Evolutionary conservation across 2,888 invertebrate species (phyloP), one percentile per base, ranked within the genome.

Genomic region (Sycophila texana): DNA sequence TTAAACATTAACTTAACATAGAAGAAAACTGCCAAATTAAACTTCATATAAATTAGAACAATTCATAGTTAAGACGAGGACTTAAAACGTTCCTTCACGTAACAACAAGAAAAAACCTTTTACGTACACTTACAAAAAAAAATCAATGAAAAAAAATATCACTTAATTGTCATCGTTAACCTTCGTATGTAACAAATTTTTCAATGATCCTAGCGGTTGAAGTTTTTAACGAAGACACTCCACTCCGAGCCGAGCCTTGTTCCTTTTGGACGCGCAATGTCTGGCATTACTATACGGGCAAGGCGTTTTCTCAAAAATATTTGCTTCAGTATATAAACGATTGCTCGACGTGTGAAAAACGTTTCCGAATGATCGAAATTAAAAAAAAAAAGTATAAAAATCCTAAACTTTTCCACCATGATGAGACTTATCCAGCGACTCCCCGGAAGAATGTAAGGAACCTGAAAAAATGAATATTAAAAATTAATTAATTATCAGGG

Each of bases 401-500:
- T 82, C 78, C 86, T 88, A 90, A 74, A 85, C 86, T 85, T 89
- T 89, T 84, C 86, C 88, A 83, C 86, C 87, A 83, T 89, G 87
- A 85, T 89, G 86, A 77, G 85, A 84, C 80, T 89, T 89, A 80
- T 90, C 90, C 86, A 90, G 78, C 74, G 90, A 90, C 80, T 90
- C 90, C 82, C 89, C 88, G 49, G 90, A 90, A 83, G 90, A 90
- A 85, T 89, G 89, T 85, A 90, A 89, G 86, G 89, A 89, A 88
- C 89, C 90, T 90, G 79, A 39, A 84, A 87, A 82, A 79, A 74
- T 4, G 55, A 61, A n/a, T 18, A 18, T 4, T 22, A 58, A 65
- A 63, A 30, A 51, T 49, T n/a, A n/a, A 39, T 22, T 57, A 47
- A n/a, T 71, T 7, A 39, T 7, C 7, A 39, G 1, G 7, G 39